These are phyloP conservation scores for Tetropium fuscum DNA, from an alignment of 2,888 invertebrate genomes.

Conservation along the genomic window DNA sequence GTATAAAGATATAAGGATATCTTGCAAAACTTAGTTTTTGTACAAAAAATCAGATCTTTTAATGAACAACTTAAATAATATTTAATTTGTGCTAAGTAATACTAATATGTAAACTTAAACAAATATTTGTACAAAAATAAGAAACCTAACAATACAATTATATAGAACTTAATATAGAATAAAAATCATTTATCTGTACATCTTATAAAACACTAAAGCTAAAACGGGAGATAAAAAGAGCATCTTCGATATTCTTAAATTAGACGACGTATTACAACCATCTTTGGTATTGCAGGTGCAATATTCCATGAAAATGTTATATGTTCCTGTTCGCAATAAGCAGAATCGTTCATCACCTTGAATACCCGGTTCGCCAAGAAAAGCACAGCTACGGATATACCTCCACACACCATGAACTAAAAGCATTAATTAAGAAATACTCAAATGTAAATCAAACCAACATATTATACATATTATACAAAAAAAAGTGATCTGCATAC, in stretches of 20 bases:
- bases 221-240: conserved; percentile 30
- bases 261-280: conserved; percentile 79
- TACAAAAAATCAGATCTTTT: neutral
- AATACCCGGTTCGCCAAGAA: conserved; percentile 90
- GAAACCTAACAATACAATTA: neutral
- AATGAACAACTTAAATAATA: too few relatives aligned
- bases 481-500: conserved; percentile 64
- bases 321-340: conserved; percentile 89
- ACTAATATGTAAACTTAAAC: neutral
- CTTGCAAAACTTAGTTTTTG: too few relatives aligned
- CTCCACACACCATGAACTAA: conserved; percentile 89
- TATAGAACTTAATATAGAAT: neutral
- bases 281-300: conserved; percentile 95
- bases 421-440: too few relatives aligned
- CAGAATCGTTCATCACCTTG: conserved; percentile 92
- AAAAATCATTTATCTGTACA: conserved; percentile 24
- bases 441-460: too few relatives aligned
- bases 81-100: neutral
- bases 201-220: conserved; percentile 24
- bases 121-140: conserved; percentile 25
- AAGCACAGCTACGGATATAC: conserved; percentile 90
- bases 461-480: neutral
- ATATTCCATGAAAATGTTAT: conserved; percentile 94
- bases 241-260: conserved; percentile 35
- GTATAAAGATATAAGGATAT: too few relatives aligned